Evolutionary conservation across 2,797 vertebrate species (phyloP).

Genomic region (Manis javanica): DNA sequence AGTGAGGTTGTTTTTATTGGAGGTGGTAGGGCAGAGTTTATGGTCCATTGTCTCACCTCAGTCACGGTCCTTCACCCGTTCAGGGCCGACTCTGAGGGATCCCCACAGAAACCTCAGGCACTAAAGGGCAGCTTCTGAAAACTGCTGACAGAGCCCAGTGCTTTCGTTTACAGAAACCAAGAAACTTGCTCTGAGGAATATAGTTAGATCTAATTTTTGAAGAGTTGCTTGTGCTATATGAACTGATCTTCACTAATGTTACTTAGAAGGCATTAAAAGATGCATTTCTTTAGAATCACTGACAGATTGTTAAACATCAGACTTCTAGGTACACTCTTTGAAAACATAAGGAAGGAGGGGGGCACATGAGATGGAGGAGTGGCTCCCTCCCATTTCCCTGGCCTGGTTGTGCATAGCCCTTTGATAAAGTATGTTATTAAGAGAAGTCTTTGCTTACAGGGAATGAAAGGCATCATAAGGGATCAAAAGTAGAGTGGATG

Average conservation of each 20-base stretch:
- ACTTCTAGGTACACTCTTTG: neutral
- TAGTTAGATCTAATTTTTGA: neutral
- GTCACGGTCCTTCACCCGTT: neutral
- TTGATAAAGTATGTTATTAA: neutral
- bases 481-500: neutral
- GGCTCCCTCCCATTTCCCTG: neutral
- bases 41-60: neutral
- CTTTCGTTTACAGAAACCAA: neutral
- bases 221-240: neutral
- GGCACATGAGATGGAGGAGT: accelerated
- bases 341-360: neutral
- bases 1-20: neutral
- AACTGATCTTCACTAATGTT: neutral
- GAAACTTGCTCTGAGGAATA: neutral
- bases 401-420: neutral
- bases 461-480: neutral
- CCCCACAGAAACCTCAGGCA: neutral
- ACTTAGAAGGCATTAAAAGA: neutral
- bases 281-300: neutral
- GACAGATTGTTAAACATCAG: neutral
- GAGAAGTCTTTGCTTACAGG: neutral
- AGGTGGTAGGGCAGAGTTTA: neutral
- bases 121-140: neutral
- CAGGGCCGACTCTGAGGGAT: neutral
- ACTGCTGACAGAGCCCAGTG: neutral